These are phyloP conservation scores for Drosophila yooni DNA, from an alignment of 2,888 invertebrate species.

Conservation along the genomic window DNA sequence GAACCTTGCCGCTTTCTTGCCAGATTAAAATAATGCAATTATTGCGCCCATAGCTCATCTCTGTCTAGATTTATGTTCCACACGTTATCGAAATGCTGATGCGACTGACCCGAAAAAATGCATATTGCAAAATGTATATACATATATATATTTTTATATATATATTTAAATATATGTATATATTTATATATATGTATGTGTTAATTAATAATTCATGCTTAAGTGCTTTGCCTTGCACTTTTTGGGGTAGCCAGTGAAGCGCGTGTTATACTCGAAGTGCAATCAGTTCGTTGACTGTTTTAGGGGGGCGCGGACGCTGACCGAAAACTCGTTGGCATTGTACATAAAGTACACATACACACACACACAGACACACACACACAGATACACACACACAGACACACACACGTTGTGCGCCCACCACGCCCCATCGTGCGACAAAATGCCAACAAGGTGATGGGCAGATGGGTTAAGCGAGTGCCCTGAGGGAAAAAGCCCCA, in stretches of 20 bases:
- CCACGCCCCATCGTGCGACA: slow-evolving; percentile 19
- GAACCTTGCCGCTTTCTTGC: slow-evolving; percentile 53
- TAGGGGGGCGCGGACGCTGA: slow-evolving; percentile 49
- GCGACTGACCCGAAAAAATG: slow-evolving; percentile 46
- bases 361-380: not conserved
- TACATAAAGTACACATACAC: slow-evolving; percentile 6
- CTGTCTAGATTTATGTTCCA: slow-evolving; percentile 10
- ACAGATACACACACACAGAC: not conserved
- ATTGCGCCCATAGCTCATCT: slow-evolving; percentile 53
- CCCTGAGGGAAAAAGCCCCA: slow-evolving; percentile 63
- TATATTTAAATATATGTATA: slow-evolving; percentile 12
- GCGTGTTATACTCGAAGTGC: slow-evolving; percentile 26
- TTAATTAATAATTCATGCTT: slow-evolving; percentile 40
- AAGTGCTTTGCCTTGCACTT: slow-evolving; percentile 66
- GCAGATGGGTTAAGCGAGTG: slow-evolving; percentile 21
- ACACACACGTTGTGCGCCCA: slow-evolving; percentile 6
- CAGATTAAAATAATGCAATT: slow-evolving; percentile 44
- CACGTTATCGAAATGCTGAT: slow-evolving; percentile 51
- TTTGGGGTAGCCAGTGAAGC: slow-evolving; percentile 31
- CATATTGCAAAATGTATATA: slow-evolving; percentile 26
- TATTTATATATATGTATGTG: slow-evolving; percentile 11
- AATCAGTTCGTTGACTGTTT: slow-evolving; percentile 67
- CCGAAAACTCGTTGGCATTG: slow-evolving; percentile 66
- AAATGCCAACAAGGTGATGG: slow-evolving; percentile 69
- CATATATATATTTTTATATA: slow-evolving; percentile 2